Conservation (phyloP, 2,113 vertebrate species). For the Mohoua ochrocephala region DNA sequence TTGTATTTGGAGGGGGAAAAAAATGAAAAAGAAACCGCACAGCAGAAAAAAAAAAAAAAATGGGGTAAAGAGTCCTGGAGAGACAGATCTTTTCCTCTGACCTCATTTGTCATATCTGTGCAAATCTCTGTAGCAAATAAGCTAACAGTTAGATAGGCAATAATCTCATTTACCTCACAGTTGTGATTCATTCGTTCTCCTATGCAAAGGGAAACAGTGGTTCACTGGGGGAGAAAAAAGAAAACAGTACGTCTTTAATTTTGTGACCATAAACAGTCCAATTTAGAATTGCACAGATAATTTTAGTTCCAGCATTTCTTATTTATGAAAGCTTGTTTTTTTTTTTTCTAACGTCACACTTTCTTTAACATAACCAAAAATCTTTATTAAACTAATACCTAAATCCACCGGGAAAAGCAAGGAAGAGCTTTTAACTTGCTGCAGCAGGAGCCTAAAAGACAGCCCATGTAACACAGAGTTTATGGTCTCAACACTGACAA, state of each 20-base stretch:
- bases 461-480: not conserved
- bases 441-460: not conserved
- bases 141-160: not conserved
- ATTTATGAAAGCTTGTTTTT: not conserved
- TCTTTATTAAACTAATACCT: not conserved
- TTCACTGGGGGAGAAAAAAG: rapidly evolving
- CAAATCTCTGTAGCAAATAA: conserved; percentile 11
- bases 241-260: not conserved
- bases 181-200: not conserved
- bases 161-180: conserved; percentile 24
- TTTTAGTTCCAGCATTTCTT: not conserved
- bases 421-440: not conserved
- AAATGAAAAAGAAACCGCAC: not conserved
- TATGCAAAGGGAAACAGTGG: not conserved
- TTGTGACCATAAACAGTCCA: not conserved
- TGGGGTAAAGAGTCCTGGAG: not conserved
- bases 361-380: not conserved
- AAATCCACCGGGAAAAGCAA: not conserved
- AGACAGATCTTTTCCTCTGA: not conserved
- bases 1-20: not conserved
- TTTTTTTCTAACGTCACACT: not conserved
- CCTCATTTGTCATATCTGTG: conserved; percentile 12
- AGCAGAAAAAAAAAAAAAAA: not conserved
- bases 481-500: not conserved
- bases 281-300: not conserved